A percentile compares a stretch with the other conserved stretches of the same genome.
Conservation (phyloP, 1,140 invertebrate genomes). For the Stenopsyche tienmushanensis region DNA sequence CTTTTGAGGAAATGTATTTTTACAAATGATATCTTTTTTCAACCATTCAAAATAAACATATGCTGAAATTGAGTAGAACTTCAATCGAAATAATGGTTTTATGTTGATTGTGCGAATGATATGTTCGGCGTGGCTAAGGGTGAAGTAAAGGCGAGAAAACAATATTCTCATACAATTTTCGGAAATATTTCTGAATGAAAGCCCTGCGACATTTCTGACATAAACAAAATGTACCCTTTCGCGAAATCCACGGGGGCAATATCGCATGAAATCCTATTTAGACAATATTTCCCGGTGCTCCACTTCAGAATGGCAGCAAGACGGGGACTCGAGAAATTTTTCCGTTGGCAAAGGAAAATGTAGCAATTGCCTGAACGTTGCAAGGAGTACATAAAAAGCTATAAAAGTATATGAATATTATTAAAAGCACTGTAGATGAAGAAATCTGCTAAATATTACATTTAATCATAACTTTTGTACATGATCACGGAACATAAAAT, state of each 20-base stretch:
- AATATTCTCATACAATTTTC: background rate
- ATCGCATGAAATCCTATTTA: slow-evolving; percentile 42
- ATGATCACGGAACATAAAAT: too few relatives aligned
- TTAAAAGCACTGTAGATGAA: too few relatives aligned
- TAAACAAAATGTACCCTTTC: slow-evolving; percentile 39
- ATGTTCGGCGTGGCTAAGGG: background rate
- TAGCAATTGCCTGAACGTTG: too few relatives aligned
- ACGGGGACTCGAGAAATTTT: slow-evolving; percentile 14
- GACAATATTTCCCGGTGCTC: slow-evolving; percentile 40
- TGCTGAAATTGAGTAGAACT: too few relatives aligned
- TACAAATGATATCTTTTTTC: too few relatives aligned
- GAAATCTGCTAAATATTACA: too few relatives aligned
- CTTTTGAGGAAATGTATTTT: too few relatives aligned
- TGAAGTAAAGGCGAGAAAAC: background rate
- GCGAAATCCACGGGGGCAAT: slow-evolving; percentile 39
- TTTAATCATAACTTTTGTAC: too few relatives aligned
- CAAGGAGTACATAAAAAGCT: too few relatives aligned
- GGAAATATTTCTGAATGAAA: background rate
- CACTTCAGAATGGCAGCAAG: slow-evolving; percentile 18
- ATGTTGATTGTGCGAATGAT: background rate
- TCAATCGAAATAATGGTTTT: too few relatives aligned
- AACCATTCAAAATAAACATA: too few relatives aligned
- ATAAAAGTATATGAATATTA: too few relatives aligned
- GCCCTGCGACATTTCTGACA: slow-evolving; percentile 35
- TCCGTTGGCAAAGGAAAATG: slow-evolving; percentile 1